A percentile compares a stretch with the other conserved stretches of the same genome.
These are phyloP conservation scores for Vireo altiloquus DNA, from an alignment of 2,113 vertebrate genomes.

Conservation along the genomic window DNA sequence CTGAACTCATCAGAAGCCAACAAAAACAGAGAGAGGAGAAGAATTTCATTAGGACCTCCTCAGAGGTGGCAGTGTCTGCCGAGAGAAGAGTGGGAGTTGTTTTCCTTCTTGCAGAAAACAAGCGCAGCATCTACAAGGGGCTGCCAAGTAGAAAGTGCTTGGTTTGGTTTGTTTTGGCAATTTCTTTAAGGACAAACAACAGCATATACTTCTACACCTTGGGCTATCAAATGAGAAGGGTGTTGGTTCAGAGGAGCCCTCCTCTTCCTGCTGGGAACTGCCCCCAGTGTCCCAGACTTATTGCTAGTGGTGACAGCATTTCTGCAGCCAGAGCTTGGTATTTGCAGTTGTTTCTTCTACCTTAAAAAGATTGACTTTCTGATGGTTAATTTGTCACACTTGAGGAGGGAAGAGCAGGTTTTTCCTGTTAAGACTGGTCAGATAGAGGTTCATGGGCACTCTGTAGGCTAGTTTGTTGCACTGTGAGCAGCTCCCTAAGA, in stretches of 20 bases:
- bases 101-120: constrained; percentile 33
- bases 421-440: not conserved
- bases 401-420: not conserved
- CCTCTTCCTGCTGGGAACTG: not conserved
- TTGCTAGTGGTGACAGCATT: not conserved
- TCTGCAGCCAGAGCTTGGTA: not conserved
- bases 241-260: not conserved
- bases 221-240: not conserved
- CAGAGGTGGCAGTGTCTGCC: not conserved
- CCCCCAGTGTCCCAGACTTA: not conserved
- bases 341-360: not conserved
- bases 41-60: constrained; percentile 67
- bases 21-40: constrained; percentile 54
- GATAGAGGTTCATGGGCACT: not conserved
- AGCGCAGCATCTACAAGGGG: not conserved
- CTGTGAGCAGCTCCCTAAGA: not conserved
- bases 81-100: not conserved
- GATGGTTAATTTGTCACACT: not conserved
- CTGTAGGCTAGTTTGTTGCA: not conserved
- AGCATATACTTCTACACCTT: not conserved
- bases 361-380: not conserved
- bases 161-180: not conserved
- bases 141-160: constrained; percentile 11
- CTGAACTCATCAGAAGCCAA: constrained; percentile 60
- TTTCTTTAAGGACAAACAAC: constrained; percentile 29